Base-by-base conservation (phyloP, 2,113 vertebrate genomes). In the Aplodontia rufa region DNA sequence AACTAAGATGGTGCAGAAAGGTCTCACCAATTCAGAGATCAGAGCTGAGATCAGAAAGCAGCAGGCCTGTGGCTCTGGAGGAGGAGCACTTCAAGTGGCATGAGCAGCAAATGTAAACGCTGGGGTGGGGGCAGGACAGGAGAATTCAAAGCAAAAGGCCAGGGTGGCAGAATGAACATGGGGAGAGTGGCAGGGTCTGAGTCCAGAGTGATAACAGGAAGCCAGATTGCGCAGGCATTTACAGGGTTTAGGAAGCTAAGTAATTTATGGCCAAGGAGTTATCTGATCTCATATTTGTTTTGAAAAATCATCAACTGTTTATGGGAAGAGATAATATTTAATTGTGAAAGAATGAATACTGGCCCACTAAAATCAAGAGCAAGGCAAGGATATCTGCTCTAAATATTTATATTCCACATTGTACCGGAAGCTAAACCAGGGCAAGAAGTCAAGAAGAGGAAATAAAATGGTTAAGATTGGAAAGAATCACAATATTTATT, bases 401-500 rank as follows among this genome's bases (percentile, higher is more conserved):
- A 62, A 71, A 75, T 51, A 71, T 78, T 69, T 87, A 28, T 81
- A 47, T 35, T 68, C 22, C 9, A 5, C 40, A 16, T 55, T 85
- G 55, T 49, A 30, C 24, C 81, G 11, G 30, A 64, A 88, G 10
- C 35, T 13, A 68, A 68, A 64, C 28, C 17, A 72, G 35, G 45
- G 62, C 13, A 81, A 26, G 47, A 78, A 64, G 30, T 22, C 45
- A 45, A 80, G 51, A 58, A 72, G 49, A 91, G 19, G 53, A 74
- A 82, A 82, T 40, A 28, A 78, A 75, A 87, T 3, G 2, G 19
- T 83, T 14, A 86, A 78, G n/a, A 28, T 28, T 62, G 45, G 42
- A 94, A 78, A 83, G 26, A 93, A 81, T 76, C 75, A 90, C 82
- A 83, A 69, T 60, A 58, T 72, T 94, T 90, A 37, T 87, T 95